phyloP scores from a whole-genome alignment of 2,113 vertebrate genomes.

The Diphyllodes magnificus region DNA sequence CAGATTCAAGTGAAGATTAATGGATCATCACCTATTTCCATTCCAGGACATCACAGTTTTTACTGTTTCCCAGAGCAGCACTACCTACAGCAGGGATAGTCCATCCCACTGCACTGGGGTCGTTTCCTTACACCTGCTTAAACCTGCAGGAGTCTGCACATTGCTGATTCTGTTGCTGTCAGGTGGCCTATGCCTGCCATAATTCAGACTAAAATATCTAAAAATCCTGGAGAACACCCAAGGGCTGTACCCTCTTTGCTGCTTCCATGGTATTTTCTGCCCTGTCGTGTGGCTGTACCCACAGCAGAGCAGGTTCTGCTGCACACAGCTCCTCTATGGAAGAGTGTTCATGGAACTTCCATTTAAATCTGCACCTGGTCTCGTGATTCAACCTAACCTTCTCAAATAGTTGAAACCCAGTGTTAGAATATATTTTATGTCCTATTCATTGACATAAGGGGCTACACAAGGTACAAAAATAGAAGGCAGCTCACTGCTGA shows the following conservation, averaged over 20 bases:
- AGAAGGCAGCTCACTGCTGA: neutral
- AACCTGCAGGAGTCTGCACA: neutral
- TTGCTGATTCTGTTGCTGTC: neutral
- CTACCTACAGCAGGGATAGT: fast-evolving
- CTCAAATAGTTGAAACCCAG: neutral
- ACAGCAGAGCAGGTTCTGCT: neutral
- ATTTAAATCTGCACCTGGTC: neutral
- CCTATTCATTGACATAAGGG: neutral
- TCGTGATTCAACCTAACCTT: neutral
- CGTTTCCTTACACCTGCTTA: neutral
- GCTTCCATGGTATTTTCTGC: neutral
- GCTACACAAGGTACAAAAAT: neutral
- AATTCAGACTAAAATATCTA: neutral
- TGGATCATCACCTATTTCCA: neutral
- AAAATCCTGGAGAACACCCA: neutral
- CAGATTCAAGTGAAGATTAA: neutral
- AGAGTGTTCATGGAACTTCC: neutral
- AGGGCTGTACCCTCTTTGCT: neutral
- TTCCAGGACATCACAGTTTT: neutral
- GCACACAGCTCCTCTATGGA: neutral
- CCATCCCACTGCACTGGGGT: neutral
- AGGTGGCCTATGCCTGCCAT: neutral
- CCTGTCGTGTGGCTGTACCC: neutral
- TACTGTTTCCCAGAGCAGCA: neutral
- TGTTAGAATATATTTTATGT: neutral